These are phyloP conservation scores for Polypterus senegalus DNA, from an alignment of 2,113 vertebrate genomes.

Conservation along the genomic window DNA sequence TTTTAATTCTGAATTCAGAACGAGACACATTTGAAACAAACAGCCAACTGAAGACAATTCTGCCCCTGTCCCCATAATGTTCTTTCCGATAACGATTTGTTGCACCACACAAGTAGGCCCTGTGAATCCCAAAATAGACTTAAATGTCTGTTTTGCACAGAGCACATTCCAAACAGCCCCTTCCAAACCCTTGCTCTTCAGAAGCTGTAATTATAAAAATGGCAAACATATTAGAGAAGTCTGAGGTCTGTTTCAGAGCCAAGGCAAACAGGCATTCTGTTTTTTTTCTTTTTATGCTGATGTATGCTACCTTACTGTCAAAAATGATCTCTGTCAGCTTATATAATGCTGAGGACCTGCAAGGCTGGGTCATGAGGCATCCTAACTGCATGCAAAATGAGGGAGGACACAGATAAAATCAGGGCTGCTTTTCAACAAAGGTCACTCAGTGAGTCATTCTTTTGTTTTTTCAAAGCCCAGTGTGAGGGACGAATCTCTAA, in stretches of 20 bases:
- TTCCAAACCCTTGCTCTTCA: constrained; percentile 26
- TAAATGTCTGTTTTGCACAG: constrained; percentile 30
- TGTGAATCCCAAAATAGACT: constrained; percentile 38
- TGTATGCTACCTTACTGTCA: constrained; percentile 3
- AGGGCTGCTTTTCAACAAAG: background rate
- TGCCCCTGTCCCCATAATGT: background rate
- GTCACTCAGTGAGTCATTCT: constrained; percentile 25
- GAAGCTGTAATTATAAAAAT: constrained; percentile 47
- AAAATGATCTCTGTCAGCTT: constrained; percentile 14
- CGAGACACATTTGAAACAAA: too few species aligned
- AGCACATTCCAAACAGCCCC: constrained; percentile 31
- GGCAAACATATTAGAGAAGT: constrained; percentile 34
- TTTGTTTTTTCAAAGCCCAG: constrained; percentile 12
- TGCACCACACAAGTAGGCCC: background rate
- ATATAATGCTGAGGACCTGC: constrained; percentile 12
- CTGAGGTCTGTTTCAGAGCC: constrained; percentile 10
- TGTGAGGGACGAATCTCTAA: background rate
- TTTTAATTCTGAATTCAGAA: too few species aligned
- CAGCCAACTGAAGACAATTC: background rate
- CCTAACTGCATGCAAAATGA: constrained; percentile 7
- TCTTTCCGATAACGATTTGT: too few species aligned
- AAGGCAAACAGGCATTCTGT: constrained; percentile 15
- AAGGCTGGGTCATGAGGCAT: constrained; percentile 21
- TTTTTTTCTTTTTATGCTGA: constrained; percentile 10
- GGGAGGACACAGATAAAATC: background rate